Base-by-base conservation (phyloP, 1,140 invertebrate species). In the Papilio helenus region DNA sequence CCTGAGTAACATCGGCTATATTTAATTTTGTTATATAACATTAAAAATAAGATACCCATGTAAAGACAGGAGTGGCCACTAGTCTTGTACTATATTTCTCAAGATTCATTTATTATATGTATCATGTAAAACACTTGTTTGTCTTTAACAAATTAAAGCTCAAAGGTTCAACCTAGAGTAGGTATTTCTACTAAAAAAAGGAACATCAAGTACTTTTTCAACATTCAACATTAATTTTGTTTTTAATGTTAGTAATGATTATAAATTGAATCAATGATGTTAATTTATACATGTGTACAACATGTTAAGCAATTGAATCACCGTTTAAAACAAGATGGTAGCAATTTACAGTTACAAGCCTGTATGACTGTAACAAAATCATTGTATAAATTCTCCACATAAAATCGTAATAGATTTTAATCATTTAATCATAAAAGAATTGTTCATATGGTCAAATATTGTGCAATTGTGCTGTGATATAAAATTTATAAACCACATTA, bases 301-400 rank as follows among this genome's bases (percentile, higher is more conserved):
- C 44, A 49, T 74, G 72, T 49, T 39, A 72, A 74, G 20, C 44
- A 49, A 74, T 26, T 74, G 72, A 74, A 74, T 74, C 72, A 74
- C 44, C 71, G 44, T 74, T 51, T 46, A 49, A 74, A 49, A 74
- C 72, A 74, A 46, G 72, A 74, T 74, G 72, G 72, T 14, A 74
- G 20, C 72, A 74, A 74, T 49, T 74, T 74, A 74, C 71, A 72
- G 71, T 72, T 72, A 72, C 18, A 23, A 12, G 9, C 26, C 20
- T 73, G 34, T 49, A 42, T 20, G n/a, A 2, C 3, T 72, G 18
- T 42, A 39, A 72, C 34, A 72, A 61, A 61, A n/a, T n/a, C 20
- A 12, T 10, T 61, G 8, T 58, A 58, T 8, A 10, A 23, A 61
- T 23, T 61, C 20, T 26, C 20, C 10, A 12, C 55, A 58, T 58